phyloP scores from a whole-genome alignment of 2,888 invertebrate species.

The Mamestra brassicae region DNA sequence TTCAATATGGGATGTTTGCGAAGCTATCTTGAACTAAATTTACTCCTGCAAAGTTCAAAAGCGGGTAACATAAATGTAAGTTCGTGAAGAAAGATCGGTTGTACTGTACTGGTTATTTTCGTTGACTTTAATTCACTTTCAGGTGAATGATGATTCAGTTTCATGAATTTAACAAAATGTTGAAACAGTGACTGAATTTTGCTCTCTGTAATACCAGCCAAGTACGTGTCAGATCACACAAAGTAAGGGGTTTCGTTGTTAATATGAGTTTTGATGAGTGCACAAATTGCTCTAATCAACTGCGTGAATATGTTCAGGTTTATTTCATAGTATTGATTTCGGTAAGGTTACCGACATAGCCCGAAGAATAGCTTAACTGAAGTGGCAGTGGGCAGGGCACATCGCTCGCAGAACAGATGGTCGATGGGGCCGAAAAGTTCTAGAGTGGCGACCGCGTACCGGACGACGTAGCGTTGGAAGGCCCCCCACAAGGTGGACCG shows the following conservation, averaged over 20 bases:
- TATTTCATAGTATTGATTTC: too few relatives aligned
- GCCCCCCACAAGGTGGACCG: too few relatives aligned
- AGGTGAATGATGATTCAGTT: neutral
- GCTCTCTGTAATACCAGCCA: neutral
- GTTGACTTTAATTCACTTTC: neutral
- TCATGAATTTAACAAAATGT: neutral
- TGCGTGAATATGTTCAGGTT: too few relatives aligned
- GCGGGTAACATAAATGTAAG: constrained; percentile 31
- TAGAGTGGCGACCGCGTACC: too few relatives aligned
- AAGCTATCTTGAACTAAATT: constrained; percentile 47
- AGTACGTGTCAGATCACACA: neutral
- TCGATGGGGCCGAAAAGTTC: too few relatives aligned
- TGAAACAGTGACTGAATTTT: neutral
- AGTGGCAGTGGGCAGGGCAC: too few relatives aligned
- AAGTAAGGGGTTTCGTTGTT: too few relatives aligned
- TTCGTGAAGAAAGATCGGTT: constrained; percentile 27
- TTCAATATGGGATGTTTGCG: constrained; percentile 56
- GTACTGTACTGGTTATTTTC: constrained; percentile 8
- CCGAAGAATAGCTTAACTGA: too few relatives aligned
- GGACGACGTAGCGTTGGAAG: too few relatives aligned
- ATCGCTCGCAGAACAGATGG: too few relatives aligned
- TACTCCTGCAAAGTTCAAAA: constrained; percentile 51
- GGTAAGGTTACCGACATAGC: too few relatives aligned
- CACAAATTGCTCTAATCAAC: too few relatives aligned
- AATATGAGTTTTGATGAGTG: neutral